Evolutionary conservation across 2,888 invertebrate genomes (phyloP), one percentile per base, ranked within the genome.

Genomic region (Spisula solida): DNA sequence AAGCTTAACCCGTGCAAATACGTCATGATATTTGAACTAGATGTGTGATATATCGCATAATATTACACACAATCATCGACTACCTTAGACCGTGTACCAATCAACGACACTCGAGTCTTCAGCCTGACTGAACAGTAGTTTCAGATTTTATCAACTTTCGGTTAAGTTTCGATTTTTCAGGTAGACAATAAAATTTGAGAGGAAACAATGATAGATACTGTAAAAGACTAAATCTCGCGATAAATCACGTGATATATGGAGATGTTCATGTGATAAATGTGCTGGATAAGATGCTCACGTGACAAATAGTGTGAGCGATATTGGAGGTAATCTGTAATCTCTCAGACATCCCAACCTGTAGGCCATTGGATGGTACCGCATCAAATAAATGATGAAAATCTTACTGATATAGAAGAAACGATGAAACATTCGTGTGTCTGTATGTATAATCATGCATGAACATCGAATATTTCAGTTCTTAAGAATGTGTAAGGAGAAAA

Each of bases 181-280:
- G 84, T 78, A 84, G 75, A 84, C 84, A 84, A 84, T 84, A 84
- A 84, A 55, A 84, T 31, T 34, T 31, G 29, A 70, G 75, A 47
- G 12, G 75, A 75, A 78, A 75, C 78, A 84, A 84, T 70, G 70
- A 81, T 81, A 81, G 81, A 86, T 86, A 81, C 41, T 66, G 20
- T 25, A 81, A 81, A 29, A 47, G 86, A 86, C 81, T 18, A 81
- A 48, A 48, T 60, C 51, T 20, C 56, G 81, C 80, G 51, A 86
- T 86, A 86, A 60, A 81, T 70, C 81, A 70, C 81, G 86, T 66
- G 81, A 81, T 86, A 70, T 86, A 86, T 86, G 81, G 78, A 86
- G 86, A 86, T 86, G n/a, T 51, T 81, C 78, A 80, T 60, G 41
- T 60, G 85, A 85, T 85, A 80, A 84, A 84, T 48, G 51, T 78